Evolutionary conservation across 2,888 invertebrate species (phyloP), one percentile per base, ranked within the genome.

Genomic region (Hypolimnas misippus): DNA sequence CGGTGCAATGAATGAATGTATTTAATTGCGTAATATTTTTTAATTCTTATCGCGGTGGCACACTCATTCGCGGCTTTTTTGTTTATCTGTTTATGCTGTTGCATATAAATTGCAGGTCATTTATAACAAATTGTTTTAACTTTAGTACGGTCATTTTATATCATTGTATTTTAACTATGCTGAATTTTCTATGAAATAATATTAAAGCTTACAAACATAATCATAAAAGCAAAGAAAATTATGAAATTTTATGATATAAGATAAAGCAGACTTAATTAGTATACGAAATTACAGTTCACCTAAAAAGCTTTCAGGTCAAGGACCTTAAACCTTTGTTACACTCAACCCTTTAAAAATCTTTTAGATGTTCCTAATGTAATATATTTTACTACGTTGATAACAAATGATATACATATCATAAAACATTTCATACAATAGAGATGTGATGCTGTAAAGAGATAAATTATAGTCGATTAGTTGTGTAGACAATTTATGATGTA

Each of bases 1-100:
- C 65, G 62, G 53, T 67, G 73, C 73, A 73, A 70, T 75, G 71
- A 74, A 76, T 72, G 72, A 61, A 31, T 50, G 71, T 70, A 73
- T 78, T 78, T 76, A 70, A 68, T 66, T 66, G 66, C 68, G 63
- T 66, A 59, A 68, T 68, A 53, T 61, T 64, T 65, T 68, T 66
- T 65, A 65, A 64, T 65, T 67, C 69, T 67, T 69, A 71, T 68
- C 71, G 65, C 57, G 63, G 64, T 65, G 64, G 65, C 66, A 58
- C 69, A 66, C 55, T 57, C 61, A 40, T 61, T 68, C 57, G 65
- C 62, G 62, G 62, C 58, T 63, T 63, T 55, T 62, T 50, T 44
- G 53, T 63, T 59, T 64, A 50, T 53, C 25, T 59, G 46, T 38
- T 59, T 46, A 53, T 59, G 33, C 51, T 14, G 21, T 40, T 58